Percentiles rank a stretch among this genome's conserved stretches.
These are phyloP conservation scores for Deilephila elpenor DNA, from an alignment of 2,888 invertebrate species.

Conservation along the genomic window DNA sequence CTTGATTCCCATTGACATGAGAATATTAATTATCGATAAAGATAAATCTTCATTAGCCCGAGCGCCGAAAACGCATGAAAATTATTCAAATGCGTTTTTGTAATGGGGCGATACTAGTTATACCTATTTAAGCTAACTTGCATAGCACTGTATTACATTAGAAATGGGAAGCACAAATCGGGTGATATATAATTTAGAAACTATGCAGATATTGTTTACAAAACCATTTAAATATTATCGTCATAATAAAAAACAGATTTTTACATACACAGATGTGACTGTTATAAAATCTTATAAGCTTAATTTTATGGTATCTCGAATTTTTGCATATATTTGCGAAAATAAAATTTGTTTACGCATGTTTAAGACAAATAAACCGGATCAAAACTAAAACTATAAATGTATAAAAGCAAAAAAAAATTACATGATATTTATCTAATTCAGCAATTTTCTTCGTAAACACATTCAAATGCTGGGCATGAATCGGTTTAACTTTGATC, in stretches of 20 bases:
- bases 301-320: not conserved
- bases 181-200: too few relatives aligned
- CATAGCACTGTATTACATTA: not conserved
- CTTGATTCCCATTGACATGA: slow-evolving; percentile 36
- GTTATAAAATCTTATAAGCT: not conserved
- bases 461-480: too few relatives aligned
- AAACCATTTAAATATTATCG: too few relatives aligned
- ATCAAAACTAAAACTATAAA: too few relatives aligned
- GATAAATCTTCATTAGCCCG: not conserved
- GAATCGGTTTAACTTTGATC: too few relatives aligned
- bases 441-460: too few relatives aligned
- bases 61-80: slow-evolving; percentile 1
- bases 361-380: not conserved
- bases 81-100: slow-evolving; percentile 2
- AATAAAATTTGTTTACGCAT: not conserved
- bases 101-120: not conserved
- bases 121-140: not conserved
- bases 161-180: too few relatives aligned
- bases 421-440: too few relatives aligned
- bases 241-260: not conserved
- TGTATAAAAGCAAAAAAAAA: too few relatives aligned
- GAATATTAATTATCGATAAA: slow-evolving; percentile 7
- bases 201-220: too few relatives aligned
- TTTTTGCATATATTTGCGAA: not conserved
- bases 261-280: not conserved